Percentiles rank a stretch among this genome's conserved stretches.
phyloP scores from a whole-genome alignment of 2,797 vertebrate species.

The Onychomys leucogaster region DNA sequence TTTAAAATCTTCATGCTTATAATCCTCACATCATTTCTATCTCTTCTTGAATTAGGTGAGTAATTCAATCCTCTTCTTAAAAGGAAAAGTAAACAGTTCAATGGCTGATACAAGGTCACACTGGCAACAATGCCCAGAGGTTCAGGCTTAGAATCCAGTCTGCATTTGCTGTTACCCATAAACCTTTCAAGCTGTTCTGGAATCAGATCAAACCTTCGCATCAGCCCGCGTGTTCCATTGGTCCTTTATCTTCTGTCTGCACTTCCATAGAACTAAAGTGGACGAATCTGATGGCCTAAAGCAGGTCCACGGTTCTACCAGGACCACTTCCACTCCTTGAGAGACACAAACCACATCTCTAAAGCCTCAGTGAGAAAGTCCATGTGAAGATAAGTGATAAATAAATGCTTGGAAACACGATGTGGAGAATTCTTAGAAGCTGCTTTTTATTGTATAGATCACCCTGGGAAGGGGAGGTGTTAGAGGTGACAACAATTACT shows the following conservation, averaged over 20 bases:
- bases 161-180: background rate
- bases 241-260: conserved; percentile 47
- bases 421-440: background rate
- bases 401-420: background rate
- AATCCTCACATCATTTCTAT: background rate
- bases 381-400: background rate
- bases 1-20: background rate
- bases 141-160: background rate
- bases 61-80: conserved; percentile 34
- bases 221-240: conserved; percentile 6
- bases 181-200: conserved; percentile 60
- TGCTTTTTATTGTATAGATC: background rate
- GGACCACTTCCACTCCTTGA: background rate
- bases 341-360: background rate
- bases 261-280: conserved; percentile 49
- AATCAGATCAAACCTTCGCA: conserved; percentile 53
- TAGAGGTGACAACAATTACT: background rate
- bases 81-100: background rate
- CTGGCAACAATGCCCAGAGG: background rate
- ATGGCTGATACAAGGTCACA: background rate
- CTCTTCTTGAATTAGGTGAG: conserved; percentile 6
- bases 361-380: background rate
- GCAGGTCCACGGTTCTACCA: background rate
- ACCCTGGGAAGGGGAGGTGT: background rate
- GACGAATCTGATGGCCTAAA: background rate